Percentiles rank a stretch among this genome's conserved stretches.
These are phyloP conservation scores for Paramisgurnus dabryanus DNA, from an alignment of 2,113 vertebrate genomes.

Conservation along the genomic window DNA sequence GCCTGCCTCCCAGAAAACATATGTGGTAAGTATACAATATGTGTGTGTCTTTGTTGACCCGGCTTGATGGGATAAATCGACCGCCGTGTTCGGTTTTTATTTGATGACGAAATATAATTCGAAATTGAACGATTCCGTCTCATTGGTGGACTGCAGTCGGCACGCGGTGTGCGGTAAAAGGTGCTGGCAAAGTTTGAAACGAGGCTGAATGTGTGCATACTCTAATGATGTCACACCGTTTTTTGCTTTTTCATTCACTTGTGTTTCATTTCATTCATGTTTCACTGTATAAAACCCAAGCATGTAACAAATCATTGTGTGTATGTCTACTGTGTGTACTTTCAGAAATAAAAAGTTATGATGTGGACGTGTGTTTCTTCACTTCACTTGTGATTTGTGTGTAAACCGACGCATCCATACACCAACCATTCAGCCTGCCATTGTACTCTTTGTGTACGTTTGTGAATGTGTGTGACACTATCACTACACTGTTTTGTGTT, in stretches of 20 bases:
- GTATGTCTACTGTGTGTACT: slow-evolving; percentile 7
- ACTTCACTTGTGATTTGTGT: background rate
- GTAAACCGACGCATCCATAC: slow-evolving; percentile 51
- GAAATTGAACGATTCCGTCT: background rate
- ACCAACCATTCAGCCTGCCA: slow-evolving; percentile 12
- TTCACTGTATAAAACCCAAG: slow-evolving; percentile 6
- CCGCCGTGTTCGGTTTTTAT: background rate
- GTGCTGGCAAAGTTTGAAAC: slow-evolving; percentile 17
- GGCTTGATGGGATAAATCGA: slow-evolving; percentile 56
- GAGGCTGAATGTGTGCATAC: background rate
- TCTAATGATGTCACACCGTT: background rate
- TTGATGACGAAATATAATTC: background rate
- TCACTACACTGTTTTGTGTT: slow-evolving; percentile 43
- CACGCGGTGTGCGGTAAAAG: background rate
- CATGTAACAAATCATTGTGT: slow-evolving; percentile 10
- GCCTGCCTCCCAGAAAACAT: slow-evolving; percentile 93
- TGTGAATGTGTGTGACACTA: slow-evolving; percentile 53
- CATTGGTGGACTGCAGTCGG: background rate
- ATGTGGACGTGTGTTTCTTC: slow-evolving; percentile 31
- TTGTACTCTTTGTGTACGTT: slow-evolving; percentile 55
- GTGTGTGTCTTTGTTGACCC: slow-evolving; percentile 62
- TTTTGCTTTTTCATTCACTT: background rate
- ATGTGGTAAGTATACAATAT: slow-evolving; percentile 89
- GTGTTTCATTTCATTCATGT: slow-evolving; percentile 40
- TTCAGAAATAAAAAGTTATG: slow-evolving; percentile 29